Base-by-base conservation (phyloP, 2,888 invertebrate species). In the Stegophylla sp. region DNA sequence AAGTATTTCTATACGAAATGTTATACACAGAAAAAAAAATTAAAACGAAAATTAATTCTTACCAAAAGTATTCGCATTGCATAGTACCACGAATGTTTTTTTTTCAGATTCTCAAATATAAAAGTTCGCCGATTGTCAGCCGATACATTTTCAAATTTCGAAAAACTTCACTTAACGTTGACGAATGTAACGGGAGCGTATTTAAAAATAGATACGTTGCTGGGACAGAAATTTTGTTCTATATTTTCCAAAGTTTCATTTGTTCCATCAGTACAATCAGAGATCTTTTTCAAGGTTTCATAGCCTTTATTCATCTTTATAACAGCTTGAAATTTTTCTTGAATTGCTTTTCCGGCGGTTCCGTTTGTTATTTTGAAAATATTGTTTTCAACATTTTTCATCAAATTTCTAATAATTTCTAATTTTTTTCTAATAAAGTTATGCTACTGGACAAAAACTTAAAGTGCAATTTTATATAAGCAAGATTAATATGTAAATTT, bases 391-490 rank as follows among this genome's bases (percentile, higher is more conserved):
- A 59, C 26, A 15, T 59, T 59, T 59, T 59, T 59, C 28, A 59
- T 59, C 15, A 51, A 34, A 51, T 51, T 17, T 34, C n/a, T 26
- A 59, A 28, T 59, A 12, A 59, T 59, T 59, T 59, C 15, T 59
- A 59, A 17, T 28, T 59, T 59, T 59, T 63, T 61, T 63, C 3
- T 63, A 63, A 34, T 64, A 41, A 41, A 43, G 64, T 66, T 43
- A 66, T 66, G 43, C 43, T 66, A 23, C 43, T 43, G 3, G 64
- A 15, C 43, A 66, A 66, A 66, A 43, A 66, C 43, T 66, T 43
- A 66, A 66, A 66, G 43, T 66, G 64, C 43, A 23, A 66, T 23
- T 66, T 66, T 66, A 66, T 66, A 43, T 15, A 66, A 66, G 64
- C 64, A 66, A 66, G 43, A 43, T 66, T 3, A 43, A 4, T 66